phyloP scores from a whole-genome alignment of 2,797 vertebrate species.

The Moxostoma hubbsi region DNA sequence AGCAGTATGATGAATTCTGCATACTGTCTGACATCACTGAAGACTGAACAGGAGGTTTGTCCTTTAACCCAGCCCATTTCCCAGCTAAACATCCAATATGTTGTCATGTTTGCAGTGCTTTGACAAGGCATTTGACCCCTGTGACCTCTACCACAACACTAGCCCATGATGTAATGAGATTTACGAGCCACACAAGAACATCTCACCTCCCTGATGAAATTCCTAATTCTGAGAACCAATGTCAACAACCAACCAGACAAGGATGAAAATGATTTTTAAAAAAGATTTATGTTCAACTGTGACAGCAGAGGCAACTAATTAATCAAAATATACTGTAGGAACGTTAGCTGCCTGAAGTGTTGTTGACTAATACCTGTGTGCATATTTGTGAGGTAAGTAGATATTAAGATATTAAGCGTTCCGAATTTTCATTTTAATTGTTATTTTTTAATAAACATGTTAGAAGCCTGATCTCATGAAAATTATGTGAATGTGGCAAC shows the following conservation, averaged over 20 bases:
- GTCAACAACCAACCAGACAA: background rate
- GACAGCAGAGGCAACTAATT: background rate
- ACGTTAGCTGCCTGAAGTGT: background rate
- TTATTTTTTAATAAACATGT: too few species aligned
- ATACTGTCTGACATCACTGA: background rate
- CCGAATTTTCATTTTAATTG: too few species aligned
- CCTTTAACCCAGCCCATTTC: background rate
- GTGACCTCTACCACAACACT: conserved; percentile 13
- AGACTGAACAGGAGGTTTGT: background rate
- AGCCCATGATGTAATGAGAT: conserved; percentile 27
- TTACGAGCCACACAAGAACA: conserved; percentile 27
- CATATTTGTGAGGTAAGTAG: background rate
- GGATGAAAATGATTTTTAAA: background rate
- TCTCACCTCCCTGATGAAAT: conserved; percentile 33
- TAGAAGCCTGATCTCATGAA: too few species aligned
- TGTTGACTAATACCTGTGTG: background rate
- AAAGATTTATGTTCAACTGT: background rate
- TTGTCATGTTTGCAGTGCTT: conserved; percentile 26
- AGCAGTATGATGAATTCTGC: background rate
- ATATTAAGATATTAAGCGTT: background rate
- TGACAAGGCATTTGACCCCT: conserved; percentile 42
- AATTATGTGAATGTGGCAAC: too few species aligned
- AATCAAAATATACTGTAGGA: background rate
- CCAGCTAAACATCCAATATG: background rate
- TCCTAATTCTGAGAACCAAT: conserved; percentile 6